These are phyloP conservation scores for Drosophila varians DNA, from an alignment of 1,140 invertebrate species.

Conservation along the genomic window DNA sequence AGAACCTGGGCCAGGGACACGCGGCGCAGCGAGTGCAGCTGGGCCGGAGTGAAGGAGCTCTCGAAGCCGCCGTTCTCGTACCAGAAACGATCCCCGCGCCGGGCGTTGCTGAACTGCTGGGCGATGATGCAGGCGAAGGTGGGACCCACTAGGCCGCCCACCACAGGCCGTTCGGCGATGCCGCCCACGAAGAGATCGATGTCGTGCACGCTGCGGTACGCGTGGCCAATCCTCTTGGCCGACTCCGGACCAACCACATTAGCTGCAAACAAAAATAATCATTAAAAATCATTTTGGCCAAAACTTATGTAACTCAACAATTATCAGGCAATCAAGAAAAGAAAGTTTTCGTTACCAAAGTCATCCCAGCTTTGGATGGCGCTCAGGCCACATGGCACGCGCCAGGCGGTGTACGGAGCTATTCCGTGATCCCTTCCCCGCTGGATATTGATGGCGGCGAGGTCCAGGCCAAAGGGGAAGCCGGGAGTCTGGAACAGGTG, in stretches of 20 bases:
- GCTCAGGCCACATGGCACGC: constrained; percentile 91
- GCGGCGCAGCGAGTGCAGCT: constrained; percentile 93
- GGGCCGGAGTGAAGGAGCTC: constrained; percentile 91
- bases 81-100: constrained; percentile 97
- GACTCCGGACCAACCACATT: constrained; percentile 88
- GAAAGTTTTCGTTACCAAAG: constrained; percentile 82
- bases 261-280: constrained; percentile 62
- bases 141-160: constrained; percentile 94
- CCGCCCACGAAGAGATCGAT: constrained; percentile 96
- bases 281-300: not conserved
- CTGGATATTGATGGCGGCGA: constrained; percentile 95
- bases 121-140: constrained; percentile 98
- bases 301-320: not conserved
- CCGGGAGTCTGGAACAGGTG: constrained; percentile 92
- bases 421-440: constrained; percentile 95
- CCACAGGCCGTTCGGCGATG: constrained; percentile 91
- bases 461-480: constrained; percentile 92
- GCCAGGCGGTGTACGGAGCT: constrained; percentile 91
- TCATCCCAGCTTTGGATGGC: constrained; percentile 90
- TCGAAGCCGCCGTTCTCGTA: constrained; percentile 91
- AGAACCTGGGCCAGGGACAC: constrained; percentile 92
- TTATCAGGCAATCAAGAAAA: constrained; percentile 6
- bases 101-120: constrained; percentile 94
- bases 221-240: constrained; percentile 86
- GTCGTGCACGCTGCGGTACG: constrained; percentile 91